Conservation (phyloP, 2,113 vertebrate species). For the Arothron firmamentum region DNA sequence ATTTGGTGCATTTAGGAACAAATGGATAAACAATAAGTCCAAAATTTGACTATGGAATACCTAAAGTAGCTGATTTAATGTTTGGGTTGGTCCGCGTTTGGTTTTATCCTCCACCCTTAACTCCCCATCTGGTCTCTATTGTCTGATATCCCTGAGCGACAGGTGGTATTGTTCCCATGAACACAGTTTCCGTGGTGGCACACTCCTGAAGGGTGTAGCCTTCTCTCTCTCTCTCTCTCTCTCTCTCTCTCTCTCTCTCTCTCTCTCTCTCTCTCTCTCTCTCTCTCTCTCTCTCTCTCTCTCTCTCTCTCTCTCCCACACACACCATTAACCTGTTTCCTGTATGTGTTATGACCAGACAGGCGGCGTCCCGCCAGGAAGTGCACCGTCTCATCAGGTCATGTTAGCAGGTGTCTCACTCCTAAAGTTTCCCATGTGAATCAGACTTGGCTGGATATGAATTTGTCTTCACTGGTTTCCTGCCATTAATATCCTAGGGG, state of each 20-base stretch:
- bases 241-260: neutral
- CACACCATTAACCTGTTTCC: constrained; percentile 41
- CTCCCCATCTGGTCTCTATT: constrained; percentile 65
- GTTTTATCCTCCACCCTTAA: constrained; percentile 55
- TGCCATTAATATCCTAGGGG: neutral
- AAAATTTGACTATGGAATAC: constrained; percentile 41
- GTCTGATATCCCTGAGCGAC: constrained; percentile 47
- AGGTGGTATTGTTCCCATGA: constrained; percentile 66
- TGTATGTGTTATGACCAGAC: constrained; percentile 46
- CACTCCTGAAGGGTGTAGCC: constrained; percentile 55
- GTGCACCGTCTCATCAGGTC: constrained; percentile 32
- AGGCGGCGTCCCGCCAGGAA: constrained; percentile 46
- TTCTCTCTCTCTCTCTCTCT: neutral
- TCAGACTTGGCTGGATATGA: constrained; percentile 2
- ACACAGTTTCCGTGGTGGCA: constrained; percentile 65
- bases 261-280: no score
- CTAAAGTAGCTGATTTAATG: constrained; percentile 31
- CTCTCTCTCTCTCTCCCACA: constrained; percentile 4
- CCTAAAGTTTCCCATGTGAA: constrained; percentile 39
- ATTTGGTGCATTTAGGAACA: neutral
- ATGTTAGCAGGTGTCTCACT: constrained; percentile 44
- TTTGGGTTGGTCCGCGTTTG: constrained; percentile 34
- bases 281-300: no score
- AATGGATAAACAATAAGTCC: constrained; percentile 39
- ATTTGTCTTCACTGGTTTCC: neutral